phyloP scores from a whole-genome alignment of 2,888 invertebrate species.

The Stratiomys singularior region DNA sequence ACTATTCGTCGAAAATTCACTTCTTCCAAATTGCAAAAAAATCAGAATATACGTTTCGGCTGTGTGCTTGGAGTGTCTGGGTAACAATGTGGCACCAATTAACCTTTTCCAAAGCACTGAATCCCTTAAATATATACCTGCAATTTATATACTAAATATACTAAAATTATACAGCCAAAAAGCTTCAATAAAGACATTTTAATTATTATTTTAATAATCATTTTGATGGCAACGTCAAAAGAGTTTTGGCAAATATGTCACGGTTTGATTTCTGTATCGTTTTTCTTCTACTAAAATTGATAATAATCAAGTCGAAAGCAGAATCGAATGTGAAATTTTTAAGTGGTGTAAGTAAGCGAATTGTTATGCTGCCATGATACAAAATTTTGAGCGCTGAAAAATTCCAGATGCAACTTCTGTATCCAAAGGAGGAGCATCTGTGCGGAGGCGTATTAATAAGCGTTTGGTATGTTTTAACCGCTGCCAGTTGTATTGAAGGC shows the following conservation, averaged over 20 bases:
- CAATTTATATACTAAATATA: too few relatives aligned
- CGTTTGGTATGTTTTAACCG: background rate
- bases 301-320: background rate
- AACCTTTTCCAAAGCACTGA: too few relatives aligned
- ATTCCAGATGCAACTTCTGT: slow-evolving; percentile 1
- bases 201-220: too few relatives aligned
- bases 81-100: too few relatives aligned
- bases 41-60: too few relatives aligned
- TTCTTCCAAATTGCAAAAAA: too few relatives aligned
- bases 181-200: too few relatives aligned
- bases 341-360: background rate
- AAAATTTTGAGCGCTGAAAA: background rate
- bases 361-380: background rate
- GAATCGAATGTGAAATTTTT: background rate
- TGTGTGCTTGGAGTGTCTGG: too few relatives aligned
- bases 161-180: too few relatives aligned
- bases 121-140: too few relatives aligned
- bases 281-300: background rate
- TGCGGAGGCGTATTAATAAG: slow-evolving; percentile 18
- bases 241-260: background rate
- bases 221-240: background rate
- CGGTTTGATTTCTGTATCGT: slow-evolving; percentile 5
- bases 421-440: slow-evolving; percentile 8
- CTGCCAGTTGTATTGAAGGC: background rate
- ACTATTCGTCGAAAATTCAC: too few relatives aligned